Evolutionary conservation across 2,888 invertebrate species (phyloP), one percentile per base, ranked within the genome.

Genomic region (Sinopyrophorus schimmeli): DNA sequence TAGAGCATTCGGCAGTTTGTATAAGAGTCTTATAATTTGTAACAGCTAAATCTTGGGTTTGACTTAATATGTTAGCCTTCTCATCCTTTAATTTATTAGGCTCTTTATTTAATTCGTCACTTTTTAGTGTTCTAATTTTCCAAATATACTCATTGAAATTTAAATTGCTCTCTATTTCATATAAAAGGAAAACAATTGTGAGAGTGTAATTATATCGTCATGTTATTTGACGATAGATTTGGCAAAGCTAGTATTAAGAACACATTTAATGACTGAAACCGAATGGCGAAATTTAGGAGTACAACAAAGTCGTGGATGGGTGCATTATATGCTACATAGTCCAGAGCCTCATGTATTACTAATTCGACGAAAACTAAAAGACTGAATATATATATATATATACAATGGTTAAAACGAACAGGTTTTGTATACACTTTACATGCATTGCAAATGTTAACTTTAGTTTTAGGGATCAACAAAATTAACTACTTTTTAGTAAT

Each of bases 181-280:
- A 70, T 95, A 95, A 67, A 82, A 77, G 54, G 94, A 95, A 73
- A 88, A 88, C 59, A 79, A 82, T 35, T 94, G 85, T 69, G 94
- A 94, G n/a, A n/a, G n/a, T n/a, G n/a, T n/a, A n/a, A n/a, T n/a
- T n/a, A 70, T 95, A 94, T 74, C 86, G 95, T 60, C 96, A 96
- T 76, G 95, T 95, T 1, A 90, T 94, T 65, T 73, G 96, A 20
- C 93, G 1, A 80, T 84, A 10, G 92, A 94, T 55, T 76, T 94
- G 26, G 89, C 92, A 0, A 86, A 87, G 55, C 75, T 86, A 38
- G 92, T 95, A 0, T 95, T 95, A 1, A 87, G 90, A 67, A 84
- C 87, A 0, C 94, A 94, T 68, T 76, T 95, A 32, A 92, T 96
- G 92, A 87, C 91, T 0, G 96, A 96, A 75, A 86, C 89, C 0